A percentile compares a stretch with the other conserved stretches of the same genome.
phyloP scores from a whole-genome alignment of 2,113 vertebrate genomes.

The Semicossyphus pulcher region DNA sequence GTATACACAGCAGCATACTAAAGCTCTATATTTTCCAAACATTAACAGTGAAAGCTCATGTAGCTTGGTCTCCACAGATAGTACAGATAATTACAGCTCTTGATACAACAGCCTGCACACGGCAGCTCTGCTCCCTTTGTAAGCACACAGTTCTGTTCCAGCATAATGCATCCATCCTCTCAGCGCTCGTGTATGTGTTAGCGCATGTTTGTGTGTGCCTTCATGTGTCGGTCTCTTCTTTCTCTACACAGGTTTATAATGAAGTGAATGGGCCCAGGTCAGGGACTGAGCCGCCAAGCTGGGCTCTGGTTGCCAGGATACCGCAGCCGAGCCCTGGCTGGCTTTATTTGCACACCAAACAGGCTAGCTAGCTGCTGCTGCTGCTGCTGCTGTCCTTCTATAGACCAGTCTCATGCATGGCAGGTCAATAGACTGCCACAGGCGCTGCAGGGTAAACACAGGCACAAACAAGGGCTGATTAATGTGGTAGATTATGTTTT shows the following conservation, averaged over 20 bases:
- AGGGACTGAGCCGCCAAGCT: slow-evolving; percentile 80
- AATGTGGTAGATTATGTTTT: not conserved
- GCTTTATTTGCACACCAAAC: slow-evolving; percentile 85
- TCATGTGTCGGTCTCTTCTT: slow-evolving; percentile 80
- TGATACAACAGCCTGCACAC: not conserved
- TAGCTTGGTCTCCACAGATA: not conserved
- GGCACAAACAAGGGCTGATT: slow-evolving; percentile 12
- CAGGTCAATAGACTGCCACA: slow-evolving; percentile 71
- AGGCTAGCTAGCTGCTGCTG: slow-evolving; percentile 68
- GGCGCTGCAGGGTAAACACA: slow-evolving; percentile 10
- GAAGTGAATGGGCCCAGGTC: slow-evolving; percentile 86
- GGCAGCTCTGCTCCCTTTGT: slow-evolving; percentile 8
- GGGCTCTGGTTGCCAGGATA: slow-evolving; percentile 87
- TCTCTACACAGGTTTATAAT: slow-evolving; percentile 84
- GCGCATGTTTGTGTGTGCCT: slow-evolving; percentile 52
- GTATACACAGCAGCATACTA: not conserved
- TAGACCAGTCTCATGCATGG: slow-evolving; percentile 48
- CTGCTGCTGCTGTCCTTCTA: slow-evolving; percentile 47
- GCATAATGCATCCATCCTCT: slow-evolving; percentile 42
- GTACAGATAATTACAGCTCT: slow-evolving; percentile 16
- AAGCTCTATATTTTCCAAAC: not conserved
- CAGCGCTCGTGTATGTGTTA: slow-evolving; percentile 20
- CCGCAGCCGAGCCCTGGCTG: slow-evolving; percentile 73
- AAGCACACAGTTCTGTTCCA: slow-evolving; percentile 1
- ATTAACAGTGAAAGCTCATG: too few species aligned